These are phyloP conservation scores for Cassiopea xamachana DNA, from an alignment of 30 jellyfish, hydroid and myxozoan species.

Conservation along the genomic window DNA sequence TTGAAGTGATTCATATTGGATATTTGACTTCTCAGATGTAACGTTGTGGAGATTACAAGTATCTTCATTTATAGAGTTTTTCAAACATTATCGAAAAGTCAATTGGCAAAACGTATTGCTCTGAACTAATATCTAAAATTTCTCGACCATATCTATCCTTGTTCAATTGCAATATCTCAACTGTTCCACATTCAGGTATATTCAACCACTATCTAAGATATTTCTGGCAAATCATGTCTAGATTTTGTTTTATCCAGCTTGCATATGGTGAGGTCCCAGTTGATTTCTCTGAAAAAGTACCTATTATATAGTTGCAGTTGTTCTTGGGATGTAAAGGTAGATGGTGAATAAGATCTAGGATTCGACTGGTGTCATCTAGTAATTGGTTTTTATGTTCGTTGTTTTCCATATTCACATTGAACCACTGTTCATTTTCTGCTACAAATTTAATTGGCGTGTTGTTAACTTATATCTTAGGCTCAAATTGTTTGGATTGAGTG, in stretches of 20 bases:
- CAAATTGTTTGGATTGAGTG: slow-evolving; percentile 12
- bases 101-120: slow-evolving; percentile 24
- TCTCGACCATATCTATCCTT: slow-evolving; percentile 15
- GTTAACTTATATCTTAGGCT: neutral
- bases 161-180: slow-evolving; percentile 2
- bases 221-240: slow-evolving; percentile 20
- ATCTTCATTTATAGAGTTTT: slow-evolving; percentile 16
- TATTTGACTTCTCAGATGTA: slow-evolving; percentile 9
- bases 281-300: neutral
- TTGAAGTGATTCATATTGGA: slow-evolving; percentile 16
- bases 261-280: neutral
- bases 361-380: neutral
- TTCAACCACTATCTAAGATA: slow-evolving; percentile 11
- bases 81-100: slow-evolving; percentile 8
- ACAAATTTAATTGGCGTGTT: neutral
- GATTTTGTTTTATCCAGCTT: slow-evolving; percentile 29
- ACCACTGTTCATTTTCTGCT: neutral
- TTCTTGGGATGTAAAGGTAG: slow-evolving; percentile 26
- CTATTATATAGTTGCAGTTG: neutral
- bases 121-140: neutral
- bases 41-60: slow-evolving; percentile 4
- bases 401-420: neutral
- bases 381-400: slow-evolving; percentile 5
- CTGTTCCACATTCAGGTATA: slow-evolving; percentile 13
- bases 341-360: neutral